These are phyloP conservation scores for Stichopus horrens DNA, from an alignment of 53 echinoderm and acorn worm species.

Conservation along the genomic window DNA sequence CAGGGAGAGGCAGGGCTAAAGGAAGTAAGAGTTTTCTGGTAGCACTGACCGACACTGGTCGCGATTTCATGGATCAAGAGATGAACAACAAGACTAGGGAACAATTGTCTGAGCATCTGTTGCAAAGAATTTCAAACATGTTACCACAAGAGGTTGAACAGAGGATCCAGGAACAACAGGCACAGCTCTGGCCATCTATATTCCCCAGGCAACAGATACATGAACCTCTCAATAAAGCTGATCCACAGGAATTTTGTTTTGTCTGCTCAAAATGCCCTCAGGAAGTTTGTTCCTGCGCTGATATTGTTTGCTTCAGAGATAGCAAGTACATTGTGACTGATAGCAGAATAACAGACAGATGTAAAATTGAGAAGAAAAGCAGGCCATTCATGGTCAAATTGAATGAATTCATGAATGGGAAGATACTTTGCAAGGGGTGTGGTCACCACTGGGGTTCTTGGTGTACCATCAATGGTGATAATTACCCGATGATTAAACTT, in stretches of 20 bases:
- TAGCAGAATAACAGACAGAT: constrained; percentile 10
- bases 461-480: constrained; percentile 20
- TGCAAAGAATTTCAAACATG: constrained; percentile 20
- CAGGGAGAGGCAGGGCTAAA: constrained; percentile 65
- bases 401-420: constrained; percentile 47
- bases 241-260: neutral
- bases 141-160: constrained; percentile 15
- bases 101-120: constrained; percentile 45
- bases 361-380: constrained; percentile 41
- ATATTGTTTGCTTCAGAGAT: constrained; percentile 49
- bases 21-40: constrained; percentile 64
- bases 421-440: constrained; percentile 58
- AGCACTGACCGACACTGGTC: constrained; percentile 51
- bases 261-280: constrained; percentile 53
- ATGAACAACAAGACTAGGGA: constrained; percentile 54
- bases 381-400: constrained; percentile 48
- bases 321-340: constrained; percentile 48
- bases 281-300: constrained; percentile 42
- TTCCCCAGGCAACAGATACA: neutral
- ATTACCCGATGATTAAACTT: constrained; percentile 48
- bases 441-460: constrained; percentile 57
- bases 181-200: neutral
- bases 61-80: constrained; percentile 44
- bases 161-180: constrained; percentile 14
- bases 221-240: neutral